Evolutionary conservation across 2,113 vertebrate genomes (phyloP), one percentile per base, ranked within the genome.

Genomic region (Actenoides lindsayi): DNA sequence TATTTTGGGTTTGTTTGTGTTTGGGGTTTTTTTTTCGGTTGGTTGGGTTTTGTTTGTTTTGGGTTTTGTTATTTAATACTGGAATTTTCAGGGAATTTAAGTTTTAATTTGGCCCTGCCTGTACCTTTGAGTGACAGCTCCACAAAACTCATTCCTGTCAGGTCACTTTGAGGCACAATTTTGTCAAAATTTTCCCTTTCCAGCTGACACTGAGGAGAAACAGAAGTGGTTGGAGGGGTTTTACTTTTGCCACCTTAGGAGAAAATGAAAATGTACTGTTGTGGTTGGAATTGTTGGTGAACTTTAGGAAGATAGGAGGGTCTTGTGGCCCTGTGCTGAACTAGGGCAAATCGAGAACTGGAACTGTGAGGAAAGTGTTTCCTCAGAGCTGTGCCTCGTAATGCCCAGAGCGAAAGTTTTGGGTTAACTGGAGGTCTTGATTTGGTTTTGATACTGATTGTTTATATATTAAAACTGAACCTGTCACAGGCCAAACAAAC

Each of bases 321-420:
- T 54, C 24, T 20, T 12, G 31, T 33, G 54, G 30, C 31, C 56
- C 31, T 11, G 19, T 21, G 31, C 56, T 57, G 56, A 21, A 33
- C 31, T 33, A 11, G 54, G 54, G 54, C 19, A n/a, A 21, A n/a
- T n/a, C 5, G 14, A 62, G 59, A 60, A 28, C 62, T 69, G 68
- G 31, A 54, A 65, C 23, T 37, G 2, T 8, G 17, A 16, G 63
- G 59, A 6, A 56, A 6, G 16, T 5, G 4, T 6, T 56, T 64
- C 11, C 41, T 24, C 48, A 15, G 1, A 17, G 23, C 1, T 59
- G 41, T 10, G 25, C 54, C 12, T 4, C 10, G 15, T 18, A 5
- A 5, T 3, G 48, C 48, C 71, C 24, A 1, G 1, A 6, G 12
- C 4, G 53, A 18, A 5, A 0, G 17, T 27, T 53, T 15, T 62